Evolutionary conservation across 2,888 invertebrate species (phyloP), one percentile per base, ranked within the genome.

Genomic region (Coenonympha glycerion): DNA sequence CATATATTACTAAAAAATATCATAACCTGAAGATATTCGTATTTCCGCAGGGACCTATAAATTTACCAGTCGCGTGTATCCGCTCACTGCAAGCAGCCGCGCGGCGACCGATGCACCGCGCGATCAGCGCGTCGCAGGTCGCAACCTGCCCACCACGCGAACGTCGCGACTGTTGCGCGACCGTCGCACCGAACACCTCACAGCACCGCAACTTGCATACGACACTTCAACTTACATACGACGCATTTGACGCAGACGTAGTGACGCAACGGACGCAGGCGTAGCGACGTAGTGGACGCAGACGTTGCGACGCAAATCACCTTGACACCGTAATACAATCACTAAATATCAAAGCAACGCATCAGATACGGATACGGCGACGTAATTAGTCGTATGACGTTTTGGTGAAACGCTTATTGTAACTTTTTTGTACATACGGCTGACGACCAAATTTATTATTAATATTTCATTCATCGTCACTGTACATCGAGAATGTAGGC

Each of bases 31-130:
- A n/a, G n/a, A n/a, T n/a, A 8, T 28, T 11, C 5, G 28, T 19
- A 13, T 22, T 42, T 42, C 15, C 8, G 21, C 58, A 60, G 59
- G 53, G 59, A 60, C 50, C 53, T 55, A 47, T 60, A 59, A 55
- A n/a, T n/a, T n/a, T 54, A 37, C 11, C 34, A 24, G 52, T 44
- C 52, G 36, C 33, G 31, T 16, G 21, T 34, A 36, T 37, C 36
- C 47, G 34, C 42, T 33, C 31, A 34, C 49, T 37, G 52, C 55
- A 15, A 30, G 39, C 40, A 40, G 47, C 49, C 40, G 49, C 42
- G 45, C 49, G 44, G n/a, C 37, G 42, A 5, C 22, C 21, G 26
- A 8, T n/a, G n/a, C n/a, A n/a, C 26, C 22, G 26, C 47, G 34
- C n/a, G 21, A 28, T 33, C 6, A 18, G 40, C 26, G n/a, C n/a